phyloP scores from a whole-genome alignment of 2,113 vertebrate species.

The Pseudonaja textilis region DNA sequence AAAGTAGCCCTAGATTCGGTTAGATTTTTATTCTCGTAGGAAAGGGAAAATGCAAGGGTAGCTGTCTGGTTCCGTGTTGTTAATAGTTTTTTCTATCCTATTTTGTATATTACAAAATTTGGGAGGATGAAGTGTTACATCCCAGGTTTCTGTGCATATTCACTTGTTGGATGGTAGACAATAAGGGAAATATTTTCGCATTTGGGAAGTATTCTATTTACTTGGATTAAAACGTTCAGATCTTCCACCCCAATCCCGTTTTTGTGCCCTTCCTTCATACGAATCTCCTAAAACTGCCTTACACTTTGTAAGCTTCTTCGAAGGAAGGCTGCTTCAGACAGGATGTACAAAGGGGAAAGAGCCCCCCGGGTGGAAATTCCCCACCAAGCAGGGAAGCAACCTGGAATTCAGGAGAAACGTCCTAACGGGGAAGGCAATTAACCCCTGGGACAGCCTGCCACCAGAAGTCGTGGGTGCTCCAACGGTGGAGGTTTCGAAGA shows the following conservation, averaged over 20 bases:
- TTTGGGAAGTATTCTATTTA: constrained; percentile 69
- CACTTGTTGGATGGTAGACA: constrained; percentile 69
- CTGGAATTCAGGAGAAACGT: too few species aligned
- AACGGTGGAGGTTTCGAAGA: too few species aligned
- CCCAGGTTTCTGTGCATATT: constrained; percentile 65
- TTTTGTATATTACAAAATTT: constrained; percentile 45
- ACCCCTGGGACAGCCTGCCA: too few species aligned
- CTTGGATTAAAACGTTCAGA: constrained; percentile 66
- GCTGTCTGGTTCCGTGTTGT: background rate
- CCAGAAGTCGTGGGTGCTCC: too few species aligned
- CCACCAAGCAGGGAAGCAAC: too few species aligned
- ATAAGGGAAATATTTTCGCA: constrained; percentile 73
- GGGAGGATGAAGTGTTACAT: constrained; percentile 51
- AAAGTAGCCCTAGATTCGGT: constrained; percentile 33
- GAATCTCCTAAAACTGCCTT: background rate
- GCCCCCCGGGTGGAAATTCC: too few species aligned
- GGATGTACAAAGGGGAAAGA: too few species aligned
- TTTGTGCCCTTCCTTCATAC: constrained; percentile 20
- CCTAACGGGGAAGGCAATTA: too few species aligned
- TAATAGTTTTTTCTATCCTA: constrained; percentile 41
- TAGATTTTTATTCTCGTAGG: constrained; percentile 34
- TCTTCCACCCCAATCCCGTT: constrained; percentile 20
- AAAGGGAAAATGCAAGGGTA: background rate
- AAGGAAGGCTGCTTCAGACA: background rate
- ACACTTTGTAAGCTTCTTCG: background rate